phyloP scores from a whole-genome alignment of 2,113 vertebrate genomes.

The Antigone vipio region DNA sequence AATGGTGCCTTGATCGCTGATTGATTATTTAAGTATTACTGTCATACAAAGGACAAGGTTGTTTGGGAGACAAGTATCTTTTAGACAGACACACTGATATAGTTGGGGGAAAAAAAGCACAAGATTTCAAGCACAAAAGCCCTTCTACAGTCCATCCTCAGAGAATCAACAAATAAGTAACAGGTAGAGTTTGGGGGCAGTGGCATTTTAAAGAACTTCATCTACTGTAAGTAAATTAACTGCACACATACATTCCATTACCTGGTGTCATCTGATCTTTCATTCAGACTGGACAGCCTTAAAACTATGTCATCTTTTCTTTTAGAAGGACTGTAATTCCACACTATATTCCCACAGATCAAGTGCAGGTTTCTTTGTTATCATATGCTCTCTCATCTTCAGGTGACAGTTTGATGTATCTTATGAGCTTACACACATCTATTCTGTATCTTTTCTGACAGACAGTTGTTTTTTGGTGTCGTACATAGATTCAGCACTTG shows the following conservation, averaged over 20 bases:
- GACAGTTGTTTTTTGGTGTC: background rate
- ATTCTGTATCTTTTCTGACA: background rate
- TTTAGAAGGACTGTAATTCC: background rate
- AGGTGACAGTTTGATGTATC: background rate
- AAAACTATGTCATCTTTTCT: background rate
- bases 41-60: background rate
- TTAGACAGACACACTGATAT: background rate
- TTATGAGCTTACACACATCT: background rate
- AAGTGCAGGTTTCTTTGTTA: background rate
- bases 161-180: background rate
- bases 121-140: background rate
- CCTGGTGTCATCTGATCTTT: background rate
- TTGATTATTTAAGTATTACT: background rate
- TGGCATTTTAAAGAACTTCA: background rate
- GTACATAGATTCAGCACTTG: background rate
- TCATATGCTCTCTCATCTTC: background rate
- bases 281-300: background rate
- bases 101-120: fast-evolving
- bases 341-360: background rate
- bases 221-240: background rate
- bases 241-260: background rate
- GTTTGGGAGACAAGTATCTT: background rate
- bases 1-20: background rate
- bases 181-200: background rate
- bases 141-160: background rate